These are phyloP conservation scores for Dryocosmus kuriphilus DNA, from an alignment of 2,888 invertebrate species.

Conservation along the genomic window DNA sequence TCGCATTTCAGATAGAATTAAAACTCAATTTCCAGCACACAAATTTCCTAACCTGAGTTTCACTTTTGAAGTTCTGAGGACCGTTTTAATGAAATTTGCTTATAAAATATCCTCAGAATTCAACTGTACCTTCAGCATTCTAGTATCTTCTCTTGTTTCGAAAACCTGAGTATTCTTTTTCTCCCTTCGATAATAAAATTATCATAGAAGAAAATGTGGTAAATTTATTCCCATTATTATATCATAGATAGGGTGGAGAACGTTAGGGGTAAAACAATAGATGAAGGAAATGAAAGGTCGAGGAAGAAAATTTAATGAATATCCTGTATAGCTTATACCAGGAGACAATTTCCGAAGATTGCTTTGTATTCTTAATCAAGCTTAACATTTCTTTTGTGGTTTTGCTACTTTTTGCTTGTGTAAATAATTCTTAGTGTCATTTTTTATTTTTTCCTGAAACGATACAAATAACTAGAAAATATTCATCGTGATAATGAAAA, in stretches of 20 bases:
- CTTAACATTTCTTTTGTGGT: background rate
- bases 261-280: background rate
- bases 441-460: background rate
- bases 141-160: slow-evolving; percentile 7
- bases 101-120: slow-evolving; percentile 8
- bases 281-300: background rate
- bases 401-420: background rate
- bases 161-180: background rate
- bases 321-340: background rate
- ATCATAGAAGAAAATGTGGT: slow-evolving; percentile 1
- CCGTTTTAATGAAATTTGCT: slow-evolving; percentile 9
- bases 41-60: slow-evolving; percentile 22
- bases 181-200: slow-evolving; percentile 2
- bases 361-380: background rate
- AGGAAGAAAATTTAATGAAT: background rate
- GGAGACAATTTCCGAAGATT: slow-evolving; percentile 30
- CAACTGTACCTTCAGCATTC: slow-evolving; percentile 1
- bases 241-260: background rate
- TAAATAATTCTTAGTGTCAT: background rate
- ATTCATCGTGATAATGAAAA: background rate
- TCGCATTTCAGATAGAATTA: slow-evolving; percentile 34
- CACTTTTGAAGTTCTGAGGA: slow-evolving; percentile 2
- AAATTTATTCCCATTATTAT: background rate
- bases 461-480: background rate
- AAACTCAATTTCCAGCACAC: slow-evolving; percentile 28